Evolutionary conservation across 1,140 invertebrate species (phyloP).

Genomic region (Rhynchophorus ferrugineus): DNA sequence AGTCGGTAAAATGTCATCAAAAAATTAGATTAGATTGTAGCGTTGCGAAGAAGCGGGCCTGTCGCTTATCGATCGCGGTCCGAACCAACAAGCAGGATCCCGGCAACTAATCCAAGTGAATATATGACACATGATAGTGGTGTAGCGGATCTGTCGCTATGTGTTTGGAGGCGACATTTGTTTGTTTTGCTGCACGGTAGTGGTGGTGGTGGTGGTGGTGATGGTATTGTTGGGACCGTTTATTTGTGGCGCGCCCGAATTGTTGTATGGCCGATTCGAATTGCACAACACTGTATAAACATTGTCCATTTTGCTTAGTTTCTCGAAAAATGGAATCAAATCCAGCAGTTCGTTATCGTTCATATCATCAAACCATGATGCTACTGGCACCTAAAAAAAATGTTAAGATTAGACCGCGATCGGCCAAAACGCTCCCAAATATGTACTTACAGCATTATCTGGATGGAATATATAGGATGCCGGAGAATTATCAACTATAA

Average conservation of each 20-base stretch:
- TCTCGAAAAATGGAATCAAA: conserved; percentile 93
- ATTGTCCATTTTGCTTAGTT: conserved; percentile 87
- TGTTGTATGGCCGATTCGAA: conserved; percentile 76
- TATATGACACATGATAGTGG: neutral
- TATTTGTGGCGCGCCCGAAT: conserved; percentile 24
- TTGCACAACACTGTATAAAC: conserved; percentile 88
- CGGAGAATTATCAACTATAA: conserved; percentile 99
- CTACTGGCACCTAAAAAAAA: conserved; percentile 78
- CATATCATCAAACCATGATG: conserved; percentile 97
- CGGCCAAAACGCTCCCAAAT: too few species aligned
- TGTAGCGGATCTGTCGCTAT: conserved; percentile 11
- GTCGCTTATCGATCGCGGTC: too few species aligned
- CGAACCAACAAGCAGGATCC: neutral
- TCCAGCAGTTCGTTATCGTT: conserved; percentile 90
- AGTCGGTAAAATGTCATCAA: neutral
- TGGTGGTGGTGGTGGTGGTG: neutral
- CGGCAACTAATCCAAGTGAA: neutral
- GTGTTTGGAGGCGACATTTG: conserved; percentile 19
- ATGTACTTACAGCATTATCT: conserved; percentile 90
- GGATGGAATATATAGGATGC: conserved; percentile 99
- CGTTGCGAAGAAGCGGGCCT: neutral
- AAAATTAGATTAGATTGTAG: conserved; percentile 6
- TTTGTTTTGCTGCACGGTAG: conserved; percentile 14
- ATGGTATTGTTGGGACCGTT: conserved; percentile 28
- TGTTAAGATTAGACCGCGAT: too few species aligned